Evolutionary conservation across 2,113 vertebrate genomes (phyloP), one percentile per base, ranked within the genome.

Genomic region (Alligator mississippiensis): DNA sequence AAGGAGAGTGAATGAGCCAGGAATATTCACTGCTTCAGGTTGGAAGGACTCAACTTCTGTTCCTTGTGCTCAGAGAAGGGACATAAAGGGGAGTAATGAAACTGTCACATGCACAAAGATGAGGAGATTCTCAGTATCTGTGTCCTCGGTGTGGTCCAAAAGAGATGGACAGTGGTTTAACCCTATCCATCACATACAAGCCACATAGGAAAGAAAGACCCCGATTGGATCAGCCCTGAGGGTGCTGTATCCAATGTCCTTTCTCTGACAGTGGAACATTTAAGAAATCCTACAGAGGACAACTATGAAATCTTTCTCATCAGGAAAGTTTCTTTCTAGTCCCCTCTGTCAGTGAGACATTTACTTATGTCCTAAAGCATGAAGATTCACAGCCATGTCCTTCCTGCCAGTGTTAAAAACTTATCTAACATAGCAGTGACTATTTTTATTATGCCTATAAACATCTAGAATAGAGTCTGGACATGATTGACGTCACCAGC

Each of bases 281-380:
- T 19, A 19, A 81, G 27, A 22, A 81, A 14, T 6, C 0, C 0
- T 3, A 4, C 10, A 11, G 16, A 5, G 57, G 54, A 57, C 0
- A 0, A 13, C 38, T 66, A 15, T 3, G 22, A 68, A 38, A 5
- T 57, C 7, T 27, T 15, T 5, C 18, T 1, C 8, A n/a, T 5
- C 3, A 13, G 55, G 10, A 16, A 12, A 38, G 34, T 14, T n/a
- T 9, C 62, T 55, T 34, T 62, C 17, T 79, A 7, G 18, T 63
- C 47, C 30, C 4, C 62, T 2, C 5, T 17, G 0, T 14, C 18
- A 12, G 18, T 24, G 21, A 70, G 19, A 21, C 5, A 8, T 34
- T 70, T n/a, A 19, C 16, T 63, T 60, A 30, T 34, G 55, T 2
- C 14, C 30, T 9, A 17, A 68, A 18, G 38, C 25, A 82, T 3